These are phyloP conservation scores for Lepisosteus oculatus DNA, from an alignment of 2,113 vertebrate genomes.

Conservation along the genomic window DNA sequence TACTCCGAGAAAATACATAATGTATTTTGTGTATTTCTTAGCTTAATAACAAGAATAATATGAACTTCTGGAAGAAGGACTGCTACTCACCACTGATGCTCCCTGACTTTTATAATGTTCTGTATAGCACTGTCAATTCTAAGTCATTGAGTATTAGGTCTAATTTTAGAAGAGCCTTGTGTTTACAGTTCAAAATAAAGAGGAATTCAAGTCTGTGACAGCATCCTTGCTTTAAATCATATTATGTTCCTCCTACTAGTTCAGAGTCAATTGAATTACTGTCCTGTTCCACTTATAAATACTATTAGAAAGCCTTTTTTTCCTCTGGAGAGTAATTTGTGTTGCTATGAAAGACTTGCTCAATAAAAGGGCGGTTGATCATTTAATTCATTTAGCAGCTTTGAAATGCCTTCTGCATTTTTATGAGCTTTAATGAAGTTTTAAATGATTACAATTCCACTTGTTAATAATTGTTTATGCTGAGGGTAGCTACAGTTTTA, in stretches of 20 bases:
- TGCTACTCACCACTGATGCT: too few species aligned
- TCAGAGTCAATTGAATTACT: background rate
- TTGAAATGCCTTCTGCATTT: background rate
- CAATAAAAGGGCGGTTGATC: background rate
- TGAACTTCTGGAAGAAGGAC: too few species aligned
- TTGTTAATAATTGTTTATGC: background rate
- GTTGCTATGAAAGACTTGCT: background rate
- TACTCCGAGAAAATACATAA: too few species aligned
- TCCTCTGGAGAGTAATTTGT: background rate
- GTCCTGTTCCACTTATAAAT: background rate
- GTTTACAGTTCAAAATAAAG: background rate
- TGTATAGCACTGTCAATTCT: too few species aligned
- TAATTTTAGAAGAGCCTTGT: background rate
- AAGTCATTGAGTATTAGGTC: too few species aligned
- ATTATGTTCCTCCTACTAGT: conserved; percentile 4
- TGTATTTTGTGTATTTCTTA: too few species aligned
- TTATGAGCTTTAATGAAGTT: background rate
- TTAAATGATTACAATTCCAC: background rate
- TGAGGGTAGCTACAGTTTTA: background rate
- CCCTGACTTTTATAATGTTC: too few species aligned
- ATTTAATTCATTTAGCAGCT: background rate
- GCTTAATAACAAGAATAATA: too few species aligned
- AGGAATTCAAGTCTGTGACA: background rate
- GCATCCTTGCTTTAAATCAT: background rate
- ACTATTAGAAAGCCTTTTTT: too few species aligned